A percentile compares a stretch with the other conserved stretches of the same genome.
Evolutionary conservation across 2,113 vertebrate genomes (phyloP).

Genomic region (Emydura subglobosa): DNA sequence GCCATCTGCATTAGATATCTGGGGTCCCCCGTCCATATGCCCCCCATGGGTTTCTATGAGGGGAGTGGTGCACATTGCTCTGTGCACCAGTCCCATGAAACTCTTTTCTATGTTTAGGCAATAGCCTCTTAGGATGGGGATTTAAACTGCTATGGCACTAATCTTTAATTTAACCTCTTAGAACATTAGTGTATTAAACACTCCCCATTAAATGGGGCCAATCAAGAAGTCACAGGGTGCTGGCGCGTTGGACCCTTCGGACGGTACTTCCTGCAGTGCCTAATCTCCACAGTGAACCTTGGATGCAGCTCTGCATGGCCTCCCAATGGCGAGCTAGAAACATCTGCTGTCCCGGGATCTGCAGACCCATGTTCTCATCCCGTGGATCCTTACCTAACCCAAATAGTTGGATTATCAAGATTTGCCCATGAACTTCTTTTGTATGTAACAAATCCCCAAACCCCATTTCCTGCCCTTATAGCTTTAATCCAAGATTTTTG

Average conservation of each 20-base stretch:
- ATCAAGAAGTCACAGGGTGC: not conserved
- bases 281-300: not conserved
- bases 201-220: too few relatives aligned
- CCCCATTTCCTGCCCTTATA: not conserved
- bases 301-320: not conserved
- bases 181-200: too few relatives aligned
- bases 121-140: too few relatives aligned
- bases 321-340: not conserved
- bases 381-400: not conserved
- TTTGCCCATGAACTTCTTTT: not conserved
- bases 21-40: too few relatives aligned
- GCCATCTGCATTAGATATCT: not conserved
- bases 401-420: not conserved
- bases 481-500: not conserved
- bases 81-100: not conserved
- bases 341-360: not conserved
- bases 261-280: not conserved
- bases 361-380: not conserved
- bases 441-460: not conserved
- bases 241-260: not conserved
- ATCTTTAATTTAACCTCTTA: too few relatives aligned
- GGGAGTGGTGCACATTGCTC: too few relatives aligned
- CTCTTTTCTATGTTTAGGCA: not conserved
- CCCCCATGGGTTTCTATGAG: not conserved
- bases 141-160: too few relatives aligned